Percentiles rank a stretch among this genome's conserved stretches.
These are phyloP conservation scores for Drosophila limbata DNA, from an alignment of 2,888 invertebrate genomes.

Conservation along the genomic window DNA sequence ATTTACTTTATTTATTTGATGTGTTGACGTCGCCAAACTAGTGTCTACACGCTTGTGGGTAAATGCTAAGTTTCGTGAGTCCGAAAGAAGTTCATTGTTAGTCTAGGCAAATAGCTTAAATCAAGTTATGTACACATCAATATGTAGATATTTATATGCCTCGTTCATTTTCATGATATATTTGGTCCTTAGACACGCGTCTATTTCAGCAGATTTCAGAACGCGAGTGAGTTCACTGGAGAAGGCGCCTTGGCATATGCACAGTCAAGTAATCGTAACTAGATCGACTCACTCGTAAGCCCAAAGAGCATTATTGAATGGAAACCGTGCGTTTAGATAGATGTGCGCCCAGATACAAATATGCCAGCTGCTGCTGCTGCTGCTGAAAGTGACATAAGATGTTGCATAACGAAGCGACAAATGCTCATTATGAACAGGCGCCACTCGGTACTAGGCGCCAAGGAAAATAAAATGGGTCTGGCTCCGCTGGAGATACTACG, in stretches of 20 bases:
- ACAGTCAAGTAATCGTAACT: conserved; percentile 65
- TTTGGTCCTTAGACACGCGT: conserved; percentile 31
- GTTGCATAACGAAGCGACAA: conserved; percentile 57
- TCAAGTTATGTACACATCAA: conserved; percentile 5
- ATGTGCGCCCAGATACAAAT: conserved; percentile 16
- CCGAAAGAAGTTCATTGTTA: background rate
- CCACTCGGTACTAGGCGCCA: conserved; percentile 66
- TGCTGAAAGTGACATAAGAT: conserved; percentile 16
- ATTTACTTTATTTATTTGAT: background rate
- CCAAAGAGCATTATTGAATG: conserved; percentile 40
- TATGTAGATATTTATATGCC: background rate
- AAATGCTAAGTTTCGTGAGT: conserved; percentile 6
- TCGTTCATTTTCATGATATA: conserved; percentile 11
- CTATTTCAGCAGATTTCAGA: conserved; percentile 1
- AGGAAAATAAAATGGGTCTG: conserved; percentile 57
- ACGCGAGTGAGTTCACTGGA: background rate
- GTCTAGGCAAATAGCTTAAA: conserved; percentile 8
- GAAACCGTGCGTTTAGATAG: conserved; percentile 8
- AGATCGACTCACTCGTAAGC: conserved; percentile 58
- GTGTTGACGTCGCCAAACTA: background rate
- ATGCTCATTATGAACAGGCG: conserved; percentile 64
- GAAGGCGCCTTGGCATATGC: conserved; percentile 56
- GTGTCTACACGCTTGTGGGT: background rate
- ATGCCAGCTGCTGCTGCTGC: conserved; percentile 39
- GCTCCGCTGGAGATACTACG: conserved; percentile 35